Evolutionary conservation across 2,113 vertebrate species (phyloP).

Genomic region (Onychostruthus taczanowskii): DNA sequence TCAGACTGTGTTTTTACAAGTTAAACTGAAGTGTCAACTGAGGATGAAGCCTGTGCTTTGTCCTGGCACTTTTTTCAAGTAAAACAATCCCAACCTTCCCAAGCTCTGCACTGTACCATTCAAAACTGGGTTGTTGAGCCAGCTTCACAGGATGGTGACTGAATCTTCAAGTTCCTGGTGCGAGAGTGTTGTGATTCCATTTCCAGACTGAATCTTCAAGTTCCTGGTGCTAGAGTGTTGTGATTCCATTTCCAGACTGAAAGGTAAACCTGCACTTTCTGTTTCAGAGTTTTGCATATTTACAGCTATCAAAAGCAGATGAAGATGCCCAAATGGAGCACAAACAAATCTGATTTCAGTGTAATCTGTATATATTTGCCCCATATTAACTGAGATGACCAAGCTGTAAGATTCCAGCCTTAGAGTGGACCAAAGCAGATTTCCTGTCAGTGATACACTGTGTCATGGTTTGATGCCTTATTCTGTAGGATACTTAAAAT

Average conservation of each 20-base stretch:
- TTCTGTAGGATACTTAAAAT: neutral
- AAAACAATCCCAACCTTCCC: neutral
- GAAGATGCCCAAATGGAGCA: neutral
- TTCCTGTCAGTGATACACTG: neutral
- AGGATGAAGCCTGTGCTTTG: neutral
- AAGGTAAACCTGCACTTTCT: neutral
- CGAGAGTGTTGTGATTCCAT: rapidly evolving
- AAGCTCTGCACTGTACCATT: neutral
- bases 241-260: neutral
- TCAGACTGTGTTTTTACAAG: neutral
- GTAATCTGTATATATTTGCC: rapidly evolving
- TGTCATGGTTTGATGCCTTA: neutral
- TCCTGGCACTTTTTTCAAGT: neutral
- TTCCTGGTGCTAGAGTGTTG: rapidly evolving
- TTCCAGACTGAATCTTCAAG: neutral
- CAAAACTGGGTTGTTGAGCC: neutral
- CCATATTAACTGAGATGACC: neutral
- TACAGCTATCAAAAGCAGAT: neutral
- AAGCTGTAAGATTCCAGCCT: neutral
- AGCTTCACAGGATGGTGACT: neutral
- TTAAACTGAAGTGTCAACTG: neutral
- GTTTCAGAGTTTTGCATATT: neutral
- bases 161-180: neutral
- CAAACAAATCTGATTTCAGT: neutral
- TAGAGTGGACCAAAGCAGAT: neutral